Percentiles rank a stretch among this genome's conserved stretches.
phyloP scores from a whole-genome alignment of 2,797 vertebrate species.

The Salarias fasciatus region DNA sequence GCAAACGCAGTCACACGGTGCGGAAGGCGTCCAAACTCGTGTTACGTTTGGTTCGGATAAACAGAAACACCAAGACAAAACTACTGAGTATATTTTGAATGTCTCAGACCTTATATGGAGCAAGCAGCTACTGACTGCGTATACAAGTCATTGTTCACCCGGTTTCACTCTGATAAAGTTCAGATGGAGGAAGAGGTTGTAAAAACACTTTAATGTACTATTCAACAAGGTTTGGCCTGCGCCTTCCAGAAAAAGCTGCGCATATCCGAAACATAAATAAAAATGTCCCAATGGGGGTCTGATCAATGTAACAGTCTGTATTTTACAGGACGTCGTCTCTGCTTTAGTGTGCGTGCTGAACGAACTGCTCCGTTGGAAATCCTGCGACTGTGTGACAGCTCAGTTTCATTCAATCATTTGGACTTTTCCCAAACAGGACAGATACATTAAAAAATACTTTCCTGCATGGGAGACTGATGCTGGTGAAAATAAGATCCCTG shows the following conservation, averaged over 20 bases:
- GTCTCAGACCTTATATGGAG: constrained; percentile 34
- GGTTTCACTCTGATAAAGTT: constrained; percentile 33
- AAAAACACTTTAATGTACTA: constrained; percentile 54
- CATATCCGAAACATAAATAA: constrained; percentile 34
- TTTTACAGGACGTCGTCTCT: constrained; percentile 9
- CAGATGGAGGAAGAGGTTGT: constrained; percentile 58
- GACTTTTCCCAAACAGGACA: background rate
- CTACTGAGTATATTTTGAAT: constrained; percentile 26
- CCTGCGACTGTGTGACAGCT: background rate
- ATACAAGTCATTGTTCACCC: constrained; percentile 47
- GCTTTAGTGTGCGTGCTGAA: background rate
- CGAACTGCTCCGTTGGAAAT: background rate
- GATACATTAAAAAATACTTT: background rate
- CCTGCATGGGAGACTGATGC: background rate
- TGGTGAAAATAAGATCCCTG: constrained; percentile 20
- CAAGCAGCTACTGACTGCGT: background rate
- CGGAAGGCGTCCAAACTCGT: constrained; percentile 10
- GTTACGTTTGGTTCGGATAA: constrained; percentile 8
- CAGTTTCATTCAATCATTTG: constrained; percentile 6
- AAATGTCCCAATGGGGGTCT: background rate
- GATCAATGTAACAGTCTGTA: constrained; percentile 6
- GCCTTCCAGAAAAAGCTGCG: constrained; percentile 28
- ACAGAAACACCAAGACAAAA: constrained; percentile 21
- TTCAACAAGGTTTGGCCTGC: constrained; percentile 46
- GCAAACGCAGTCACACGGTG: no score